Evolutionary conservation across 1,140 invertebrate species (phyloP).

Genomic region (Bombus fervidus): DNA sequence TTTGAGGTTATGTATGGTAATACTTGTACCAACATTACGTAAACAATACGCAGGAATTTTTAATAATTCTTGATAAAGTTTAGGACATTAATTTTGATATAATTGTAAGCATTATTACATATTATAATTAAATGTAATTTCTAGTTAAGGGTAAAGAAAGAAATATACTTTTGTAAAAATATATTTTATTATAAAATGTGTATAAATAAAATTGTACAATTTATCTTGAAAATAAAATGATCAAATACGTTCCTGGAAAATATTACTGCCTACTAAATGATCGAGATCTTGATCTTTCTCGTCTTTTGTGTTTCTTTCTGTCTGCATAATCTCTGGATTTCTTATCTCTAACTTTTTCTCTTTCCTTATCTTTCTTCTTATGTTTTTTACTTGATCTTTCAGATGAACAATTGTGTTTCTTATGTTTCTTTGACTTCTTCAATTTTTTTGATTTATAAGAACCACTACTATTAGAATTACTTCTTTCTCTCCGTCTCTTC

Average conservation of each 20-base stretch:
- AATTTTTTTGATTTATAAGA: constrained; percentile 74
- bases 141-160: not conserved
- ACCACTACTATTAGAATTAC: constrained; percentile 74
- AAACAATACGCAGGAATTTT: constrained; percentile 8
- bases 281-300: constrained; percentile 70
- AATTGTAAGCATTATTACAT: not conserved
- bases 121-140: not conserved
- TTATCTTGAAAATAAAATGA: constrained; percentile 48
- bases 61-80: not conserved
- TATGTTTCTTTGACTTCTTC: constrained; percentile 81
- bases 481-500: constrained; percentile 66
- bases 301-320: constrained; percentile 74
- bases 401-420: constrained; percentile 68
- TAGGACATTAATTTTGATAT: not conserved
- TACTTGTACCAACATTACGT: constrained; percentile 22
- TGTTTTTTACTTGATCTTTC: constrained; percentile 73
- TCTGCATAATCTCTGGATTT: constrained; percentile 75
- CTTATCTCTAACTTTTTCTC: constrained; percentile 80
- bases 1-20: constrained; percentile 65
- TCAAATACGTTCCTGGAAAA: not conserved
- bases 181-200: constrained; percentile 71
- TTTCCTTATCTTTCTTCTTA: constrained; percentile 75
- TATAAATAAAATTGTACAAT: constrained; percentile 63
- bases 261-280: constrained; percentile 59
- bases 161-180: constrained; percentile 62